phyloP scores from a whole-genome alignment of 2,113 vertebrate species.

The Leptobrachium ailaonicum region DNA sequence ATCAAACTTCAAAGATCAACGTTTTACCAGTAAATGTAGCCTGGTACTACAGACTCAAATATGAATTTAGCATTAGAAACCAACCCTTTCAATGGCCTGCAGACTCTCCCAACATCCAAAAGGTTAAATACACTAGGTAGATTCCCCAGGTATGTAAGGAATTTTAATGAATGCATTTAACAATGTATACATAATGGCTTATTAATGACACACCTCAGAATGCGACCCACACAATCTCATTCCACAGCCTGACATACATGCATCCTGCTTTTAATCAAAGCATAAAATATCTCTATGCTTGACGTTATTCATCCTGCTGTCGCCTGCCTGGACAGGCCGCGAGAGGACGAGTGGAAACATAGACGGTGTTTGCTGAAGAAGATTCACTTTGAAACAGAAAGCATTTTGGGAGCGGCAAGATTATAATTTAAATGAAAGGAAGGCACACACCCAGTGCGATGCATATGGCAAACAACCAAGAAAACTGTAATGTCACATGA shows the following conservation, averaged over 20 bases:
- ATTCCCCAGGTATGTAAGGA: neutral
- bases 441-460: neutral
- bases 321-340: slow-evolving; percentile 40
- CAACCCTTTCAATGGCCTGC: no score
- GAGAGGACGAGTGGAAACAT: slow-evolving; percentile 22
- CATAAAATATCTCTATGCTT: slow-evolving; percentile 23
- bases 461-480: slow-evolving; percentile 15
- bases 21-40: no score
- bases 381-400: slow-evolving; percentile 27
- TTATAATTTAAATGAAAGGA: slow-evolving; percentile 8
- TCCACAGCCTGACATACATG: slow-evolving; percentile 9
- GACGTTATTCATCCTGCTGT: slow-evolving; percentile 21
- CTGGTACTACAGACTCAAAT: no score
- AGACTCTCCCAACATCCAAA: neutral
- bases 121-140: neutral
- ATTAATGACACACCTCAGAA: slow-evolving; percentile 39
- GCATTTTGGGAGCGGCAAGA: slow-evolving; percentile 35
- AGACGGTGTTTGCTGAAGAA: slow-evolving; percentile 30
- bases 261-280: slow-evolving; percentile 37
- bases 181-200: slow-evolving; percentile 24
- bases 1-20: no score
- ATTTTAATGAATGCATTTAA: slow-evolving; percentile 23
- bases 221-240: slow-evolving; percentile 32
- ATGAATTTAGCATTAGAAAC: no score
- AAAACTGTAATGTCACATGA: neutral